Percentiles rank a stretch among this genome's conserved stretches.
Conservation (phyloP, 2,113 vertebrate species). For the Leucoraja erinaceus region DNA sequence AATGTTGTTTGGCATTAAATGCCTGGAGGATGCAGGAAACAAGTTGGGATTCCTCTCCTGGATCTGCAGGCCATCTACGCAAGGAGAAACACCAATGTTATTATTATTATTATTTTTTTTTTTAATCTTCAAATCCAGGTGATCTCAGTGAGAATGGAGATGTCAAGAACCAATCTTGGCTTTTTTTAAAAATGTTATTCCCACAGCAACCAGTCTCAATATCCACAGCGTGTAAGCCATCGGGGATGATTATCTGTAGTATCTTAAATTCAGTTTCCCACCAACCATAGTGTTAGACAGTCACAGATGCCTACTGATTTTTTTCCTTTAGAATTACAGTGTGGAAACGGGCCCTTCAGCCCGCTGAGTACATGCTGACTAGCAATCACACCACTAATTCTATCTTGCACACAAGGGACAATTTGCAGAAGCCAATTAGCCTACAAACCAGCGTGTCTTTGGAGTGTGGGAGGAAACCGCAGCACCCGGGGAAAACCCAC, state of each 20-base stretch:
- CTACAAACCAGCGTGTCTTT: too few relatives aligned
- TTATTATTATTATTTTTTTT: too few relatives aligned
- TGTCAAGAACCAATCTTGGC: background rate
- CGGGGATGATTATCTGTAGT: background rate
- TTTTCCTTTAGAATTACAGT: too few relatives aligned
- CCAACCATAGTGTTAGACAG: background rate
- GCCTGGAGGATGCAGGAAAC: background rate
- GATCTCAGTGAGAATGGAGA: background rate
- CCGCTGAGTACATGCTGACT: too few relatives aligned
- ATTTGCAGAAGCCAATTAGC: too few relatives aligned
- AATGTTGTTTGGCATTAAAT: background rate
- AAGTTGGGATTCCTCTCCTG: background rate
- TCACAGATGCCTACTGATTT: background rate
- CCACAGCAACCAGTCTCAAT: background rate
- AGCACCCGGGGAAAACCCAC: too few relatives aligned
- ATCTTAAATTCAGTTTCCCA: background rate
- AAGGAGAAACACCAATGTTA: background rate
- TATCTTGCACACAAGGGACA: too few relatives aligned
- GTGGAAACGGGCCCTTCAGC: too few relatives aligned
- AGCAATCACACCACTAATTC: too few relatives aligned
- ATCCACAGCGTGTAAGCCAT: background rate
- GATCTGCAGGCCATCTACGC: background rate
- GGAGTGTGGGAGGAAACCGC: too few relatives aligned
- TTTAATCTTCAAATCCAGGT: background rate
- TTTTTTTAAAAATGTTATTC: background rate